phyloP scores from a whole-genome alignment of 2,113 vertebrate species.

The Trinectes maculatus region DNA sequence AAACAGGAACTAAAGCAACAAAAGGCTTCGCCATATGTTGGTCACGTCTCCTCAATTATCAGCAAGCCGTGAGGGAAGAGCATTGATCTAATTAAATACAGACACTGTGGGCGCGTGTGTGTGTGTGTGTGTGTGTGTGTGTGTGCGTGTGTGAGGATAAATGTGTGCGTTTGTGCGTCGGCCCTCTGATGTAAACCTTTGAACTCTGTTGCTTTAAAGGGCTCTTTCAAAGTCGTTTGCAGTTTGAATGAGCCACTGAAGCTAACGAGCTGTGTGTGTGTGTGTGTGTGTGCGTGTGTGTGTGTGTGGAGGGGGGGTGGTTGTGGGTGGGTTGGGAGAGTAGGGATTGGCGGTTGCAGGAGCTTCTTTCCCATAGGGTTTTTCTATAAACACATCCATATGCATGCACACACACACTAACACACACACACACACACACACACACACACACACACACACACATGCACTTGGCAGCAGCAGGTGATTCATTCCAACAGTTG shows the following conservation, averaged over 20 bases:
- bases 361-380: slow-evolving; percentile 47
- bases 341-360: slow-evolving; percentile 42
- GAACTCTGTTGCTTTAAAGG: slow-evolving; percentile 63
- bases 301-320: slow-evolving; percentile 18
- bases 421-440: slow-evolving; percentile 27
- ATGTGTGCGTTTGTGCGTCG: slow-evolving; percentile 17
- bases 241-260: slow-evolving; percentile 56
- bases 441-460: slow-evolving; percentile 21
- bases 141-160: slow-evolving; percentile 24
- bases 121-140: slow-evolving; percentile 29
- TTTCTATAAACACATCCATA: slow-evolving; percentile 28
- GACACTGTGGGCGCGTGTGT: slow-evolving; percentile 41
- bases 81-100: slow-evolving; percentile 73
- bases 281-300: slow-evolving; percentile 26
- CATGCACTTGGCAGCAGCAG: slow-evolving; percentile 52
- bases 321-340: slow-evolving; percentile 14
- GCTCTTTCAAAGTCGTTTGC: slow-evolving; percentile 68
- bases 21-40: slow-evolving; percentile 66
- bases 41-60: slow-evolving; percentile 65
- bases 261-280: slow-evolving; percentile 62
- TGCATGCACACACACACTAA: slow-evolving; percentile 1
- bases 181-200: slow-evolving; percentile 68
- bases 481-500: slow-evolving; percentile 76
- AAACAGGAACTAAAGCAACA: slow-evolving; percentile 66
- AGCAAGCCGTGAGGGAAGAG: slow-evolving; percentile 51